Evolutionary conservation across 1,140 invertebrate genomes (phyloP).

Genomic region (Drosophila mayri): DNA sequence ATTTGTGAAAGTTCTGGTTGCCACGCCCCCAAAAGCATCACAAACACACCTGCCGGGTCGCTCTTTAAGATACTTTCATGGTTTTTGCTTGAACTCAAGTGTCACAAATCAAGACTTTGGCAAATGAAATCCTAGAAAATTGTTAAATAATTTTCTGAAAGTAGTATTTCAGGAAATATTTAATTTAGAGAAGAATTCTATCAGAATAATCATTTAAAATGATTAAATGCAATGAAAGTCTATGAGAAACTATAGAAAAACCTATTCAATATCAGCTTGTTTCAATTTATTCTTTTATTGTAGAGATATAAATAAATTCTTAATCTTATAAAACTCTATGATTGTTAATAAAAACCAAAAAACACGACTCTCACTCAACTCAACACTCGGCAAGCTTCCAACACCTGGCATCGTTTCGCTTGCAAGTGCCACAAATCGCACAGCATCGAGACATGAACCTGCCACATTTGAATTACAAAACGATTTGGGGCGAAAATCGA

Average conservation of each 20-base stretch:
- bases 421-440: constrained; percentile 46
- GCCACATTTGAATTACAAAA: constrained; percentile 77
- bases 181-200: neutral
- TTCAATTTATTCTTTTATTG: neutral
- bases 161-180: neutral
- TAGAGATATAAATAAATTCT: neutral
- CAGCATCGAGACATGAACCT: constrained; percentile 42
- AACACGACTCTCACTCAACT: neutral
- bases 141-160: accelerated
- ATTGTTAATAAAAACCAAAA: neutral
- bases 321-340: neutral
- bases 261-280: neutral
- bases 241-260: neutral
- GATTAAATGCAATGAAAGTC: neutral
- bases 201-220: neutral
- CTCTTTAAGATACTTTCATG: neutral
- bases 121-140: neutral
- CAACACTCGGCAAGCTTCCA: neutral
- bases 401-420: constrained; percentile 48
- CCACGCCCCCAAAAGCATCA: constrained; percentile 52
- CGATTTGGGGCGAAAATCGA: constrained; percentile 27
- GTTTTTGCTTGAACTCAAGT: neutral
- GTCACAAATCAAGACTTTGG: neutral
- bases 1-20: constrained; percentile 79
- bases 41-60: constrained; percentile 7